Base-by-base conservation (phyloP, 2,888 invertebrate genomes). In the Diaperis boleti region DNA sequence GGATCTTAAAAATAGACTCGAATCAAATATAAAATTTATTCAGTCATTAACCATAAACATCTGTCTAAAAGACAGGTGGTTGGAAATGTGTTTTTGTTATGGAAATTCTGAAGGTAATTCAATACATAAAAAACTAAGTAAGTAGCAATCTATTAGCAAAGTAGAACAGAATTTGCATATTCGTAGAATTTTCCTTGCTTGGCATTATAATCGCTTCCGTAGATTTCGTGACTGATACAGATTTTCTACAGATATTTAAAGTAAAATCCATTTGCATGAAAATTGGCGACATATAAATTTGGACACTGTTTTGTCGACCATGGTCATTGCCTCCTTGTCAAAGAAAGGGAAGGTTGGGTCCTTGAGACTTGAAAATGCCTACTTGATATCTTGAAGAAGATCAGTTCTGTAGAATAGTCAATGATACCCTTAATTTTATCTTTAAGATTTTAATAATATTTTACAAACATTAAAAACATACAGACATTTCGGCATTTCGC, bases 141-240 rank as follows among this genome's bases (percentile, higher is more conserved):
- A 59, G 52, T 52, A 52, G 22, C 62, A 44, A 63, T 57, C 54
- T 59, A 57, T 63, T 63, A 59, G 22, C 15, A 59, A 63, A 59
- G 59, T 59, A 63, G 63, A 59, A 54, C 63, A 31, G 18, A 59
- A 63, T 63, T 59, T 63, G 41, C 63, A 63, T 63, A 63, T 45
- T 42, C 52, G 45, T 52, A 41, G 56, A 56, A 44, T 50, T 59
- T 62, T 57, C 33, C 31, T 26, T 47, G 35, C 52, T 57, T 45
- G 55, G 35, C 26, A 20, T 55, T 62, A 55, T 47, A 39, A 29
- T 20, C 41, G 22, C 42, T 50, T 63, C 41, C 39, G 13, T 39
- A 63, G 63, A 63, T 63, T 54, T 52, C 63, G 63, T 63, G 63
- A 63, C 63, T 55, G 63, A 63, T 63, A 54, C 42, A 39, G 15